Percentiles rank a stretch among this genome's conserved stretches.
phyloP scores from a whole-genome alignment of 2,888 invertebrate genomes.

The Protonemura montana region DNA sequence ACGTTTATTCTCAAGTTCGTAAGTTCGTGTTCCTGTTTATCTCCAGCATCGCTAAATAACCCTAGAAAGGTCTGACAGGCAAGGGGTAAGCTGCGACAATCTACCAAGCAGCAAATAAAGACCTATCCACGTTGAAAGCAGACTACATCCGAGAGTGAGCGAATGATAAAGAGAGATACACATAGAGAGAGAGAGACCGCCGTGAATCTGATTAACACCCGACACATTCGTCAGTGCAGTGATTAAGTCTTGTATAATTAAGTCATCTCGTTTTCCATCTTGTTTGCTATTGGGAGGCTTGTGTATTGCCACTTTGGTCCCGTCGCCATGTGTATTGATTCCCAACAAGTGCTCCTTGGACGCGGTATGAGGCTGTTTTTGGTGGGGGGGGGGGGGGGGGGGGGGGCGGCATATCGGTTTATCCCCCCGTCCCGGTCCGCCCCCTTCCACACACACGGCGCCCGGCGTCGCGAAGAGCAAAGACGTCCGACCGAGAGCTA shows the following conservation, averaged over 20 bases:
- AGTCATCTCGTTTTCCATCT: neutral
- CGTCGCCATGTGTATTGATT: neutral
- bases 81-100: neutral
- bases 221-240: neutral
- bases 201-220: neutral
- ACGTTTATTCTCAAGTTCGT: neutral
- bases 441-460: neutral
- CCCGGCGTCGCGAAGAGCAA: neutral
- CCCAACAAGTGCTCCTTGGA: neutral
- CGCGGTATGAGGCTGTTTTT: too few relatives aligned
- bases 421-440: neutral
- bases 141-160: neutral
- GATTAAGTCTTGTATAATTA: neutral
- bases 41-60: neutral
- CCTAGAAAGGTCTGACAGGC: neutral
- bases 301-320: too few relatives aligned
- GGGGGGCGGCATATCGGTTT: neutral
- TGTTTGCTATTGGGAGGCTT: neutral
- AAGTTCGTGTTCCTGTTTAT: neutral
- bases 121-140: neutral
- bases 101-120: neutral
- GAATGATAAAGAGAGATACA: neutral
- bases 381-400: neutral
- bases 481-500: slow-evolving; percentile 9
- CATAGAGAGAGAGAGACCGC: neutral